Conservation (phyloP, 2,797 vertebrate species). For the Mionectes olivaceus region DNA sequence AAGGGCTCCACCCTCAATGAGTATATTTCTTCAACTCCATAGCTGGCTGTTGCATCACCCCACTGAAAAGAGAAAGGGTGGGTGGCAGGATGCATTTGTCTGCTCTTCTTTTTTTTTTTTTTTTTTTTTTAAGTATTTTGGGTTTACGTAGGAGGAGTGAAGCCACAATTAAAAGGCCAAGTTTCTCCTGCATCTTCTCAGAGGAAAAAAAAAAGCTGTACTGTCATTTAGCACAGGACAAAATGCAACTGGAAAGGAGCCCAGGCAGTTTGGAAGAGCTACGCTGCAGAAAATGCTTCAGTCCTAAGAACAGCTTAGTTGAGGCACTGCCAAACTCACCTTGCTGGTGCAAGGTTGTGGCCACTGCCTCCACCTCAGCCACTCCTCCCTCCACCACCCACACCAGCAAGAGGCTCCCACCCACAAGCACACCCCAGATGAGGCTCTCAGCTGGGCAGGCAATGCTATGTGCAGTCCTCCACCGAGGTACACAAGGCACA, state of each 20-base stretch:
- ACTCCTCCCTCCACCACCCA: neutral
- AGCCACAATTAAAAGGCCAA: conserved; percentile 7
- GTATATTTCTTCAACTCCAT: neutral
- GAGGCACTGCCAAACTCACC: neutral
- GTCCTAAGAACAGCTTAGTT: neutral
- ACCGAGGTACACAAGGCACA: neutral
- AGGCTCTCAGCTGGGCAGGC: neutral
- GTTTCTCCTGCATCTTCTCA: neutral
- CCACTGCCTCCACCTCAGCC: neutral
- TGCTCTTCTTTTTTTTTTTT: neutral
- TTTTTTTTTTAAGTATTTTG: neutral
- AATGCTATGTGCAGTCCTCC: neutral
- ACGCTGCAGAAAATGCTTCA: neutral
- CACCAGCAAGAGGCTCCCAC: neutral
- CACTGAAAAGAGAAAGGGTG: conserved; percentile 10
- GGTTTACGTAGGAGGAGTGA: conserved; percentile 3
- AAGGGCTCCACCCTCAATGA: neutral
- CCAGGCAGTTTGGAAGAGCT: neutral
- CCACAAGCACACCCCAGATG: neutral
- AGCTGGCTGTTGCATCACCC: conserved; percentile 20
- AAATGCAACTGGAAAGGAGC: neutral
- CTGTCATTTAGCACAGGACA: neutral
- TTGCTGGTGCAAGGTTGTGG: neutral
- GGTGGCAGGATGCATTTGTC: neutral
- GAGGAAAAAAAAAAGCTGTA: neutral